A percentile compares a stretch with the other conserved stretches of the same genome.
Evolutionary conservation across 2,113 vertebrate genomes (phyloP).

Genomic region (Macquaria ambigua): DNA sequence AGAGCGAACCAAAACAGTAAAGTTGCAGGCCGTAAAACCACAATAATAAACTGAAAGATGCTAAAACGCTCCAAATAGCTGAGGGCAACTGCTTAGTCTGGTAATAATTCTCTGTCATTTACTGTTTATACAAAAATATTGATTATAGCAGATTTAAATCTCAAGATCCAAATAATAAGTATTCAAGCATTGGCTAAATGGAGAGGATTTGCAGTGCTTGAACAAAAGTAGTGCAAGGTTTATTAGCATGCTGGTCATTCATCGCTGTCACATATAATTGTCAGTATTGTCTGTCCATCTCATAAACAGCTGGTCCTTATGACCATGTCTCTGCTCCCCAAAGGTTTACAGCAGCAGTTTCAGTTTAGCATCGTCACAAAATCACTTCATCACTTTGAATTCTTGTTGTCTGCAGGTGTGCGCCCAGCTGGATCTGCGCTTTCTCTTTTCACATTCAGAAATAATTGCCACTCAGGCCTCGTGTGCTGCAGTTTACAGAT

Average conservation of each 20-base stretch:
- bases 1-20: slow-evolving; percentile 7
- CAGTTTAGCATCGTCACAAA: slow-evolving; percentile 28
- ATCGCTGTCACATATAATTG: slow-evolving; percentile 27
- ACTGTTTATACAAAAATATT: not conserved
- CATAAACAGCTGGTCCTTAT: slow-evolving; percentile 27
- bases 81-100: not conserved
- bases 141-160: not conserved
- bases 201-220: not conserved
- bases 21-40: not conserved
- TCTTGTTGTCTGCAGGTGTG: slow-evolving; percentile 57
- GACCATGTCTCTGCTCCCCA: not conserved
- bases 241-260: slow-evolving; percentile 13
- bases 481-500: slow-evolving; percentile 28
- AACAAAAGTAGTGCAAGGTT: not conserved
- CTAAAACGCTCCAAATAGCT: not conserved
- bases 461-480: slow-evolving; percentile 15
- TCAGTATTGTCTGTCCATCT: slow-evolving; percentile 10
- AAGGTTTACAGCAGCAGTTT: slow-evolving; percentile 44
- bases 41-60: slow-evolving; percentile 7
- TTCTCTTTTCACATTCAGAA: slow-evolving; percentile 27
- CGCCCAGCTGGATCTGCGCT: slow-evolving; percentile 45
- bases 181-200: not conserved
- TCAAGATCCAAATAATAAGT: not conserved
- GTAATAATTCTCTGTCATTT: not conserved
- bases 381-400: slow-evolving; percentile 36